Evolutionary conservation across 2,888 invertebrate species (phyloP).

Genomic region (Mythimna ferrago): DNA sequence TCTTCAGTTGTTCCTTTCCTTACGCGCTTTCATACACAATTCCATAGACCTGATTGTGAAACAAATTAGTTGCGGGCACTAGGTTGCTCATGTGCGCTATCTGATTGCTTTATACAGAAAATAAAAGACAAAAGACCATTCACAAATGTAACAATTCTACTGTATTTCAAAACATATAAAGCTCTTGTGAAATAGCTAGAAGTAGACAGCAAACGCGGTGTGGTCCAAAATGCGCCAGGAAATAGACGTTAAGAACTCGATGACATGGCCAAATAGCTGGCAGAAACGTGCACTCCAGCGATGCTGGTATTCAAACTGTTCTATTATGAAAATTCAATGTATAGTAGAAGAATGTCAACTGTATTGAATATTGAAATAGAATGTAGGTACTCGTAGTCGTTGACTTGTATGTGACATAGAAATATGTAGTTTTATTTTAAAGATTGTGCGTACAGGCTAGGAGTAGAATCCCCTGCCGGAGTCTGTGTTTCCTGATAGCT

Average conservation of each 20-base stretch:
- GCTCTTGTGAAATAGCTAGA: slow-evolving; percentile 6
- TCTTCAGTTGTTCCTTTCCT: no score
- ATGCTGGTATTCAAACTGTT: slow-evolving; percentile 14
- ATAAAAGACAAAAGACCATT: background rate
- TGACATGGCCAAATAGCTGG: slow-evolving; percentile 20
- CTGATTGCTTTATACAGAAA: no score
- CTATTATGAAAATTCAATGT: slow-evolving; percentile 23
- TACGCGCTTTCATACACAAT: no score
- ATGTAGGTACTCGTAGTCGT: background rate
- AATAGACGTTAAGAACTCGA: slow-evolving; percentile 24
- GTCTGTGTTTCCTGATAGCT: no score
- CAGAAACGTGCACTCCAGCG: slow-evolving; percentile 1
- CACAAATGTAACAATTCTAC: background rate
- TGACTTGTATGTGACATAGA: background rate
- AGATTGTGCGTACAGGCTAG: no score
- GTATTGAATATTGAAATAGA: slow-evolving; percentile 15
- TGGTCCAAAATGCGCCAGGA: slow-evolving; percentile 20
- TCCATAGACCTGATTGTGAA: no score
- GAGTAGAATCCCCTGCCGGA: no score
- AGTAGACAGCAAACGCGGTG: slow-evolving; percentile 16
- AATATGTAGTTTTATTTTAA: background rate
- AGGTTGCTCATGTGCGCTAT: no score
- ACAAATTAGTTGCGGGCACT: no score
- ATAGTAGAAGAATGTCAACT: background rate
- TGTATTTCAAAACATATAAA: slow-evolving; percentile 18